These are phyloP conservation scores for Muntiacus muntjak DNA, from an alignment of 2,113 vertebrate species.

Conservation along the genomic window DNA sequence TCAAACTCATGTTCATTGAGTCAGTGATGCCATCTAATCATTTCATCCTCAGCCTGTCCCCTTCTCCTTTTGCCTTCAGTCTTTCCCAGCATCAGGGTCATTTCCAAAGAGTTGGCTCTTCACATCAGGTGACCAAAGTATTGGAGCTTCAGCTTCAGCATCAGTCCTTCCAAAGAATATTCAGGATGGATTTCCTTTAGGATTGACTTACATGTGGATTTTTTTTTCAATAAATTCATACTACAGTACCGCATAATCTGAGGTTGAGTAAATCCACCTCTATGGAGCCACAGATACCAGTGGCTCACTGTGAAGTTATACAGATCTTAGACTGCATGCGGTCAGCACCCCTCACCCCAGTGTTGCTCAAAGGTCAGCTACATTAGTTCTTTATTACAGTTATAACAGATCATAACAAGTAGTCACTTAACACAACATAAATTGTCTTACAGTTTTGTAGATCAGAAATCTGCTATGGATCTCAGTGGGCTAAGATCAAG, in stretches of 20 bases:
- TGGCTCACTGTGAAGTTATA: not conserved
- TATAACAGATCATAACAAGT: not conserved
- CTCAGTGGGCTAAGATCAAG: not conserved
- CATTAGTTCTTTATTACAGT: not conserved
- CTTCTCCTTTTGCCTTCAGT: not conserved
- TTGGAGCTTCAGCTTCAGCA: not conserved
- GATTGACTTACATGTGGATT: not conserved
- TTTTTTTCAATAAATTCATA: not conserved
- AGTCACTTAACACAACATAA: not conserved
- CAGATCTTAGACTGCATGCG: not conserved
- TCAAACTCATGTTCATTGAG: not conserved
- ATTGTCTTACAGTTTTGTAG: not conserved
- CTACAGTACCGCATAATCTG: not conserved
- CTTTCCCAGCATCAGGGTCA: not conserved
- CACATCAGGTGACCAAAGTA: not conserved
- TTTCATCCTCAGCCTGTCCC: not conserved
- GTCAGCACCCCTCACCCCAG: not conserved
- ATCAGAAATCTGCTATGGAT: not conserved
- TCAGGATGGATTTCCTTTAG: not conserved
- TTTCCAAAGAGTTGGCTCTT: not conserved
- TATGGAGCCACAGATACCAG: not conserved
- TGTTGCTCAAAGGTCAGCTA: not conserved
- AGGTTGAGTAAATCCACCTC: not conserved
- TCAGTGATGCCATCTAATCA: not conserved
- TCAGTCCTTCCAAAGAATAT: not conserved